A percentile compares a stretch with the other conserved stretches of the same genome.
Conservation (phyloP, 2,797 vertebrate species). For the Spheniscus humboldti region DNA sequence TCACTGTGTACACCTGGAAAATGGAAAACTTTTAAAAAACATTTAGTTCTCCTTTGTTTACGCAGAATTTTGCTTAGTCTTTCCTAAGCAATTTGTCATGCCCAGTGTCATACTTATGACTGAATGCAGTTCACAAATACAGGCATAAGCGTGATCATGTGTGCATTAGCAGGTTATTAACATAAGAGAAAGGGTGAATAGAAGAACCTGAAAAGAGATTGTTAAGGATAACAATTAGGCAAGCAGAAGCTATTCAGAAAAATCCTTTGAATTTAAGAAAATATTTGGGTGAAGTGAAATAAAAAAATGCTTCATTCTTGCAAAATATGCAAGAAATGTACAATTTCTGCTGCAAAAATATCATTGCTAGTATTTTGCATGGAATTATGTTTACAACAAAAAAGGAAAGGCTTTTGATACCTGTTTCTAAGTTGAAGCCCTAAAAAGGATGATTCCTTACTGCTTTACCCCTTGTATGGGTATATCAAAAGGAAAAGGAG, state of each 20-base stretch:
- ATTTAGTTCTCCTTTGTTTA: background rate
- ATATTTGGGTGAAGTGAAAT: background rate
- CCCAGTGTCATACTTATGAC: background rate
- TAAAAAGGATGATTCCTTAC: background rate
- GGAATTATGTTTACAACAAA: background rate
- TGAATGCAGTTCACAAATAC: background rate
- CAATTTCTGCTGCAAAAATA: background rate
- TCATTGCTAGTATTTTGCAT: background rate
- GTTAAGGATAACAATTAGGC: background rate
- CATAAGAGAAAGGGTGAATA: background rate
- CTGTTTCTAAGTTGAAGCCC: background rate
- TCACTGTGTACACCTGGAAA: background rate
- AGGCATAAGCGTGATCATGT: accelerated
- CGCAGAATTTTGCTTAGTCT: background rate
- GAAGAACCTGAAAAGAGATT: background rate
- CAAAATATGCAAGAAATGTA: background rate
- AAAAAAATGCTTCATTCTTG: background rate
- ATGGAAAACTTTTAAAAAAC: background rate
- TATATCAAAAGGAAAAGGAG: background rate
- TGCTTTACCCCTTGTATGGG: background rate
- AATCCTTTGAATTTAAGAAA: background rate
- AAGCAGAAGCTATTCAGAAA: background rate
- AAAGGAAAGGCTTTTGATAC: background rate
- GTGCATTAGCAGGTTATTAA: background rate
- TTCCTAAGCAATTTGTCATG: background rate